Percentiles rank a stretch among this genome's conserved stretches.
Conservation (phyloP, 2,113 vertebrate species). For the Ptilorrhoa leucosticta region DNA sequence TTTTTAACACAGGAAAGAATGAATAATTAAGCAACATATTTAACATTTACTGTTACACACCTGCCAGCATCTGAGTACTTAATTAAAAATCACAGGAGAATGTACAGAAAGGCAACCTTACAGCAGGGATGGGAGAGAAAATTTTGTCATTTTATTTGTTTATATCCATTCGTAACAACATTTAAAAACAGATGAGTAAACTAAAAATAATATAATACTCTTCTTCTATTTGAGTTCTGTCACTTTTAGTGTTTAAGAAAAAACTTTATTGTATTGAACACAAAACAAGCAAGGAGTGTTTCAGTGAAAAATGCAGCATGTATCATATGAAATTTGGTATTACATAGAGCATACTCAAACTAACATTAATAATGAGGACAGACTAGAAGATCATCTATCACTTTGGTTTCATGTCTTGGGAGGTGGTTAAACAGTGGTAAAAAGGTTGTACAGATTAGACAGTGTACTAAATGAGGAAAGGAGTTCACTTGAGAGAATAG, state of each 20-base stretch:
- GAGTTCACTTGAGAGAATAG: not conserved
- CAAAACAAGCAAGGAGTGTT: not conserved
- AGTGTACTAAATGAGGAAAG: not conserved
- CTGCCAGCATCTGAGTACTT: conserved; percentile 65
- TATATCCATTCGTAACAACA: not conserved
- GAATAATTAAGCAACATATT: conserved; percentile 67
- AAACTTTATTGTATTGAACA: not conserved
- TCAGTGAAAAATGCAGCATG: not conserved
- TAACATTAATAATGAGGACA: not conserved
- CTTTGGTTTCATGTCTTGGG: not conserved
- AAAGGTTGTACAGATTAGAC: not conserved
- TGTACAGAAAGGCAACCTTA: conserved; percentile 41
- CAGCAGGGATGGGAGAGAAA: not conserved
- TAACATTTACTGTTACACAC: conserved; percentile 56
- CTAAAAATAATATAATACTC: not conserved
- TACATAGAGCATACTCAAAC: not conserved
- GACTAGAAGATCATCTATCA: not conserved
- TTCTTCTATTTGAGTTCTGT: not conserved
- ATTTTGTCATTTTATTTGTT: conserved; percentile 18
- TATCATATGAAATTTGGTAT: not conserved
- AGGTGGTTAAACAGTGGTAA: not conserved
- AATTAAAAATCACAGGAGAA: conserved; percentile 65
- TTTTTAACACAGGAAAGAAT: conserved; percentile 65
- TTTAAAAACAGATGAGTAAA: not conserved
- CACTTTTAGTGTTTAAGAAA: not conserved